Evolutionary conservation across 23 tunicate genomes (phyloP).

Genomic region (Phallusia fumigata): DNA sequence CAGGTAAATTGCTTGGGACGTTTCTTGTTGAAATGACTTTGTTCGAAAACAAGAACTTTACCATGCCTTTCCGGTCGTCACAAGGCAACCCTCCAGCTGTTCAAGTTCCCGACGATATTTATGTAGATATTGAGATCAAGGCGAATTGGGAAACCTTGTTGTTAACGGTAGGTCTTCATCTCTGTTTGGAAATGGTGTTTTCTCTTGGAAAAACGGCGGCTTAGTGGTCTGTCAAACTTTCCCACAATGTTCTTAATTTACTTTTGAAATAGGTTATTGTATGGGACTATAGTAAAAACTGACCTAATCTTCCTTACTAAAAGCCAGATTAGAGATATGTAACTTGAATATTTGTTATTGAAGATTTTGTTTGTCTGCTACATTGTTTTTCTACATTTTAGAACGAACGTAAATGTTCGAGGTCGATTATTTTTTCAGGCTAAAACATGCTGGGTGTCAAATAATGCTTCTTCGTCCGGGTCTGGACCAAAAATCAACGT

Average conservation of each 20-base stretch:
- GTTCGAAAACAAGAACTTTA: not conserved
- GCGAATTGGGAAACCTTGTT: not conserved
- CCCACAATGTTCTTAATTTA: too few relatives aligned
- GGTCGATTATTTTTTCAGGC: not conserved
- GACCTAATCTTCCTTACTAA: too few relatives aligned
- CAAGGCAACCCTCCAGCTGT: not conserved
- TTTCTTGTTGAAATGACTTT: not conserved
- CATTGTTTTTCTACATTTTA: too few relatives aligned
- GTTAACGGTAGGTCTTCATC: conserved; percentile 11
- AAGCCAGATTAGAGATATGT: too few relatives aligned
- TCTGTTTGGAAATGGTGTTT: too few relatives aligned
- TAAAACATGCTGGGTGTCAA: not conserved
- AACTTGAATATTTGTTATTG: too few relatives aligned
- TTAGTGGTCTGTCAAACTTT: too few relatives aligned
- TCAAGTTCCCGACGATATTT: conserved; percentile 9
- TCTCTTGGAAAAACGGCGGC: too few relatives aligned
- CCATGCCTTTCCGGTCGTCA: not conserved
- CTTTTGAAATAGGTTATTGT: too few relatives aligned
- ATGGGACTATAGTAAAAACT: too few relatives aligned
- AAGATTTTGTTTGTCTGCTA: too few relatives aligned
- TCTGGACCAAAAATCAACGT: not conserved
- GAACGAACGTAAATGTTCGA: too few relatives aligned
- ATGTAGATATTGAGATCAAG: not conserved
- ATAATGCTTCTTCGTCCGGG: not conserved
- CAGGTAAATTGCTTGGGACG: not conserved